Conservation (phyloP, 2,797 vertebrate genomes). For the Enteromius mattozi region DNA sequence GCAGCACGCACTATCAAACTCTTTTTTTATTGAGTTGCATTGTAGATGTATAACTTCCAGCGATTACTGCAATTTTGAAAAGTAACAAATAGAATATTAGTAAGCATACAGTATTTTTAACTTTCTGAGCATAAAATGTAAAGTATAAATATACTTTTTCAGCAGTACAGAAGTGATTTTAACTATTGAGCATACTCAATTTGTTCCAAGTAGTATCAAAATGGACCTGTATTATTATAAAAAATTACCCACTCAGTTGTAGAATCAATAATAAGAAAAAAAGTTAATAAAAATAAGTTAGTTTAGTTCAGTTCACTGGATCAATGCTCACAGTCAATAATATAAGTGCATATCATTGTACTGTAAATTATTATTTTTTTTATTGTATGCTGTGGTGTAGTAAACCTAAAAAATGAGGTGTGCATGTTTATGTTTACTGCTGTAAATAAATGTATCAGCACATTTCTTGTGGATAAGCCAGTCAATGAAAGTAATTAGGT, state of each 20-base stretch:
- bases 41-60: neutral
- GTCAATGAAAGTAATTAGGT: too few relatives aligned
- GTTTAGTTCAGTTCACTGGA: neutral
- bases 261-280: neutral
- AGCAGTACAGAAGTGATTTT: neutral
- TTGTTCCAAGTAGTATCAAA: neutral
- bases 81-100: neutral
- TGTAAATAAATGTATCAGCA: too few relatives aligned
- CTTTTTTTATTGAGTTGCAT: neutral
- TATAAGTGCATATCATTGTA: neutral
- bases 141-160: neutral
- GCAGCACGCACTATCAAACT: neutral
- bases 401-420: too few relatives aligned
- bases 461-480: too few relatives aligned
- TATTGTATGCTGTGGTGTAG: too few relatives aligned
- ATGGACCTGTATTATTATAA: neutral
- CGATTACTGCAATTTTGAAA: neutral
- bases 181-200: neutral
- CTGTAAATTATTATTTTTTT: too few relatives aligned
- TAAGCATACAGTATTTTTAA: neutral
- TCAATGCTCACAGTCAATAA: neutral
- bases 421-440: too few relatives aligned
- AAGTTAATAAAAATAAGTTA: neutral
- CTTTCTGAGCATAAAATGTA: neutral
- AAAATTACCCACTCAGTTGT: neutral